phyloP scores from a whole-genome alignment of 2,113 vertebrate species.

The Gasterosteus nipponicus region DNA sequence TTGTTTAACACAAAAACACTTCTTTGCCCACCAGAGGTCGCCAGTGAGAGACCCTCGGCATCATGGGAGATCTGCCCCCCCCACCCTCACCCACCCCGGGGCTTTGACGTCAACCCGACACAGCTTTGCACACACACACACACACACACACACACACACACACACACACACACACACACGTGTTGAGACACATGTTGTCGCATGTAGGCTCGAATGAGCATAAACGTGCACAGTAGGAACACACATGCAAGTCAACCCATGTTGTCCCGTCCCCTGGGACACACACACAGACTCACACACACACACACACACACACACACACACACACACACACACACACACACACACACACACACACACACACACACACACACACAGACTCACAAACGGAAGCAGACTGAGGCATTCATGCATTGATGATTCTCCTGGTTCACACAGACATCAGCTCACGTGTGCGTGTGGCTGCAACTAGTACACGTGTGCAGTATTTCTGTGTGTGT shows the following conservation, averaged over 20 bases:
- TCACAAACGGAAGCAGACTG: background rate
- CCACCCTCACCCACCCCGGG: constrained; percentile 15
- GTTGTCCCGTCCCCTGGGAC: background rate
- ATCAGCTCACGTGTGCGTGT: background rate
- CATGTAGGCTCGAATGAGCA: constrained; percentile 27
- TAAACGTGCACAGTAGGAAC: background rate
- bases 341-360: background rate
- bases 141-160: constrained; percentile 1
- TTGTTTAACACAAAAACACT: background rate
- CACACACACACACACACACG: constrained; percentile 1
- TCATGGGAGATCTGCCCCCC: constrained; percentile 42
- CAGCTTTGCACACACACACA: constrained; percentile 32
- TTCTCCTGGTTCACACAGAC: background rate
- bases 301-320: constrained; percentile 1
- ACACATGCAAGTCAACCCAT: background rate
- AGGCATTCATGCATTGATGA: background rate
- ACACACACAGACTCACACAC: constrained; percentile 1
- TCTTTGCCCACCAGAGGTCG: constrained; percentile 42
- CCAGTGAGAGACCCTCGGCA: background rate
- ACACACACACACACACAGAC: background rate
- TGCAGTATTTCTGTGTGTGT: background rate
- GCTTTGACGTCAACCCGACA: constrained; percentile 63
- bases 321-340: background rate
- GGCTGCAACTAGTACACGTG: background rate
- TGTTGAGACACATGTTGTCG: constrained; percentile 29